Base-by-base conservation (phyloP, 2,797 vertebrate species). In the Okamejei kenojei region DNA sequence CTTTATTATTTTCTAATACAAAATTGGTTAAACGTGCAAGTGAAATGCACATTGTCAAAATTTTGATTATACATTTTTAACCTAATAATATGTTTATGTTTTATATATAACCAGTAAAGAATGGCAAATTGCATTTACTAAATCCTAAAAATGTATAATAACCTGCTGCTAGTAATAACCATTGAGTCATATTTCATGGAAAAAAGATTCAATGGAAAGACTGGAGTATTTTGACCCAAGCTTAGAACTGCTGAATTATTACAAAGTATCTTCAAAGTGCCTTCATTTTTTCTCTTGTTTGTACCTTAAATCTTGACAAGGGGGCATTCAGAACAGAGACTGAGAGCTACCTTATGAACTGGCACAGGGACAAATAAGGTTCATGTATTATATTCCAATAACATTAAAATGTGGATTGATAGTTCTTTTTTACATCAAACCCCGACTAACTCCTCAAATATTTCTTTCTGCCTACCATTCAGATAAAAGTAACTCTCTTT, bases 121-220 rank as follows among this genome's bases (percentile, higher is more conserved):
- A 88, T 88, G 84, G 15, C n/a, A 88, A 35, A 9, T 88, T 32
- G n/a, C n/a, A 68, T 88, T 88, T 88, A 32, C 84, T 88, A 88
- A 88, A 63, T 32, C 63, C n/a, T 10, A 32, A 63, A 86, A 86
- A n/a, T 88, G 61, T 35, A 65, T 19, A 88, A 68, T 65, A 7
- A 7, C n/a, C 21, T 6, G 10, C 7, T 32, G 35, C 29, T 19
- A 35, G 17, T 35, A 35, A 32, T 35, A 63, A 88, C 32, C 13
- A 68, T 88, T 88, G 63, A 68, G 29, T 17, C 58, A 86, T 13
- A 32, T 86, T 86, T 86, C 84, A 65, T 21, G 63, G 15, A 68
- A 68, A 68, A 35, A 32, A 6, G 26, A 68, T 88, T 68, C 35
- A 15, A 88, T n/a, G 61, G 35, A 79, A 79, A 35, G 78, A 79